Evolutionary conservation across 2,888 invertebrate species (phyloP).

Genomic region (Plagodis pulveraria): DNA sequence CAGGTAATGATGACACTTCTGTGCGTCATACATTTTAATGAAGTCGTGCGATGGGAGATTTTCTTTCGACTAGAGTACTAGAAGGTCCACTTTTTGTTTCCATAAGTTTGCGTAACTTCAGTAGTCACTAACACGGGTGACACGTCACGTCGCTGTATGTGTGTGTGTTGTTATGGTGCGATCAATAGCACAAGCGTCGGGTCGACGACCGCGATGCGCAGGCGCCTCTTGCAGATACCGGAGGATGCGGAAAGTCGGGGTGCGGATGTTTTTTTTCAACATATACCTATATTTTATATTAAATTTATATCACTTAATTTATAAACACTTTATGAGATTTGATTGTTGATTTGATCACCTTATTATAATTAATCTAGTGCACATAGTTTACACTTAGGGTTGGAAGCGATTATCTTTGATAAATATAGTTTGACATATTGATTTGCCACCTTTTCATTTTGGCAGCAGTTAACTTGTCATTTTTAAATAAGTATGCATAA

Average conservation of each 20-base stretch:
- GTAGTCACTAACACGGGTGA: conserved; percentile 30
- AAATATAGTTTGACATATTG: no score
- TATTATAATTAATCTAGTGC: no score
- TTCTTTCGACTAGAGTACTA: no score
- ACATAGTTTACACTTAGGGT: no score
- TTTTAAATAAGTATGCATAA: no score
- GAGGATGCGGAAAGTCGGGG: conserved; percentile 60
- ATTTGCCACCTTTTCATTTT: no score
- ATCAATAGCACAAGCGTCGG: conserved; percentile 79
- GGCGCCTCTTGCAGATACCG: conserved; percentile 69
- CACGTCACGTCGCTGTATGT: conserved; percentile 34
- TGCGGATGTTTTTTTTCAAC: conserved; percentile 43
- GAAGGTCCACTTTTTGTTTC: conserved; percentile 12
- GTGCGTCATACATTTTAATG: background rate
- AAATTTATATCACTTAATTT: no score
- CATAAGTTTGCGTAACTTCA: conserved; percentile 33
- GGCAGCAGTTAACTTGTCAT: no score
- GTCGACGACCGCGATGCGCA: conserved; percentile 74
- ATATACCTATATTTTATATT: background rate
- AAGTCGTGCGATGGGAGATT: background rate
- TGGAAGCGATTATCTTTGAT: no score
- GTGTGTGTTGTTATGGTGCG: conserved; percentile 71
- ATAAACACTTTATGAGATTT: no score
- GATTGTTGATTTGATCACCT: no score
- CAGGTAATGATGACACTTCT: no score